A percentile compares a stretch with the other conserved stretches of the same genome.
phyloP scores from a whole-genome alignment of 92 coral and sea anemone genomes.

The Epizoanthus stellaris region DNA sequence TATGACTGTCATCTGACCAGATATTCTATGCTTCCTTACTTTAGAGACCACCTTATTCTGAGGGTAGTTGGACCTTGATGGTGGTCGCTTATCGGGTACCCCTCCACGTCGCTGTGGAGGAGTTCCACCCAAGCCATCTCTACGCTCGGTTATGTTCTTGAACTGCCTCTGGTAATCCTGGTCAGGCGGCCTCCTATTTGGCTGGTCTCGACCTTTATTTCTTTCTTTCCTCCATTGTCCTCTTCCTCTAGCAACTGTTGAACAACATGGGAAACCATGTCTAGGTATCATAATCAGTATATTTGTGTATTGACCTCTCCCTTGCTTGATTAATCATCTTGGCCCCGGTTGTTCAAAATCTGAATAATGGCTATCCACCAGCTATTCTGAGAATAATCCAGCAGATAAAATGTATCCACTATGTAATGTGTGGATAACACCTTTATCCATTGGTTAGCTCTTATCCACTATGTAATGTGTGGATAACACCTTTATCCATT shows the following conservation, averaged over 20 bases:
- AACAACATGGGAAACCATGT: background rate
- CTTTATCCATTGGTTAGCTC: too few species aligned
- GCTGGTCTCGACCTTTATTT: conserved; percentile 54
- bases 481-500: too few species aligned
- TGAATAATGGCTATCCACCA: too few species aligned
- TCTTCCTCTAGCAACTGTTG: conserved; percentile 63
- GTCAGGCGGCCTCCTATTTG: conserved; percentile 55
- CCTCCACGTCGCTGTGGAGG: conserved; percentile 74
- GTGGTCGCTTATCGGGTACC: conserved; percentile 79
- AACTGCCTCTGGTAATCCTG: conserved; percentile 66
- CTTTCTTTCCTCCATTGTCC: conserved; percentile 71
- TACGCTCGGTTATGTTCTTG: conserved; percentile 59
- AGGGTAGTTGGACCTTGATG: conserved; percentile 54
- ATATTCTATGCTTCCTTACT: background rate
- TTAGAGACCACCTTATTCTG: conserved; percentile 42
- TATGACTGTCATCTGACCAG: too few species aligned
- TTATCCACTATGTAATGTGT: too few species aligned
- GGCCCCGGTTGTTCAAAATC: too few species aligned
- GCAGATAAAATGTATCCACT: too few species aligned
- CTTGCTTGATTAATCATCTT: too few species aligned
- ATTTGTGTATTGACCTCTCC: too few species aligned
- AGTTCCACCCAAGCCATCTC: conserved; percentile 52
- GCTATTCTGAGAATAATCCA: too few species aligned
- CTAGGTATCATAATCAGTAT: too few species aligned
- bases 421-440: too few species aligned